Percentiles rank a stretch among this genome's conserved stretches.
These are phyloP conservation scores for Saguinus imperator DNA, from an alignment of 2,113 vertebrate genomes.

Conservation along the genomic window DNA sequence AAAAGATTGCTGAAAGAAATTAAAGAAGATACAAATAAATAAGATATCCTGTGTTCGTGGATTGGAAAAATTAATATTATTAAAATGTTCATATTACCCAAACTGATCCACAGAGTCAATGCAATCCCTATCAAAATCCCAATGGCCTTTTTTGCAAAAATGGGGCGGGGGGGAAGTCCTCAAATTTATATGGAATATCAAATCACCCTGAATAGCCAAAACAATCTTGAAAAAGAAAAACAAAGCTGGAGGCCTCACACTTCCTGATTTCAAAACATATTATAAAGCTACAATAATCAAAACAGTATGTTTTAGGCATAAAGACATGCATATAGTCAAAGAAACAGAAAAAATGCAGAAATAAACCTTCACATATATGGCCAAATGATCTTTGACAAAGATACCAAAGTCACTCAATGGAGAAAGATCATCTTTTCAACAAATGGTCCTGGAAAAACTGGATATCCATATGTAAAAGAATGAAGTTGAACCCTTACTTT, in stretches of 20 bases:
- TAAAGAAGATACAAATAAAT: not conserved
- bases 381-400: not conserved
- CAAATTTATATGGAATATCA: not conserved
- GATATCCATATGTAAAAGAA: not conserved
- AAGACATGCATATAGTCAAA: not conserved
- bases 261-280: not conserved
- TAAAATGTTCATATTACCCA: not conserved
- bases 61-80: not conserved
- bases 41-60: not conserved
- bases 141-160: not conserved
- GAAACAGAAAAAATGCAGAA: not conserved
- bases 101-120: not conserved
- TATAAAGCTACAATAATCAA: not conserved
- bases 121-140: not conserved
- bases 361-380: not conserved
- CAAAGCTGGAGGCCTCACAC: not conserved
- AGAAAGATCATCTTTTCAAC: not conserved
- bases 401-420: not conserved
- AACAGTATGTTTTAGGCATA: not conserved
- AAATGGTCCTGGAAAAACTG: not conserved
- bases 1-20: not conserved
- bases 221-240: not conserved
- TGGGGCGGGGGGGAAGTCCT: not conserved
- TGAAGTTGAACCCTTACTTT: not conserved
- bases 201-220: not conserved